Evolutionary conservation across 2,888 invertebrate species (phyloP).

Genomic region (Helobdella robusta): DNA sequence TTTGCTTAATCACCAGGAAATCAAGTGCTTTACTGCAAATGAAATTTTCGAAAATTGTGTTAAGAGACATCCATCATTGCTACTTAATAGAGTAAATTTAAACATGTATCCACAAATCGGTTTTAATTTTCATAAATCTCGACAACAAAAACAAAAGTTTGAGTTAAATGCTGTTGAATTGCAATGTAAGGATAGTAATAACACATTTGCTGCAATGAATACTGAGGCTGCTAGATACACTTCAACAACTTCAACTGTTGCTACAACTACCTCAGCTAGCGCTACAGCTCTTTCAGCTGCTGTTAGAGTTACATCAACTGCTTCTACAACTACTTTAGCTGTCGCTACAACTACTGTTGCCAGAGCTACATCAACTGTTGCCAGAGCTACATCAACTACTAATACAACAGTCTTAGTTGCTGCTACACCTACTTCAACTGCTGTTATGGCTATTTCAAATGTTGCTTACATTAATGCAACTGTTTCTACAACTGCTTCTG

Average conservation of each 20-base stretch:
- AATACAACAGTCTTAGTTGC: background rate
- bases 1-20: no score
- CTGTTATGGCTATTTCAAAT: background rate
- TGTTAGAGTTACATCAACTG: background rate
- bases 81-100: no score
- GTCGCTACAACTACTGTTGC: slow-evolving; percentile 8
- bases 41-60: no score
- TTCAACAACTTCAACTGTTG: slow-evolving; percentile 9
- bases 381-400: slow-evolving; percentile 1
- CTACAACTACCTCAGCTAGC: slow-evolving; percentile 5
- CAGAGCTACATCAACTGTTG: background rate
- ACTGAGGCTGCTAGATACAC: slow-evolving; percentile 1
- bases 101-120: no score
- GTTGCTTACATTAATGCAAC: background rate
- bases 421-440: slow-evolving; percentile 5
- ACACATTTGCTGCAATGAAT: slow-evolving; percentile 1
- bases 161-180: no score
- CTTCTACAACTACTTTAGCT: slow-evolving; percentile 4
- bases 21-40: no score
- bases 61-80: no score
- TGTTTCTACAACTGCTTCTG: background rate
- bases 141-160: no score
- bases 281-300: slow-evolving; percentile 1
- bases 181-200: background rate
- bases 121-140: no score